phyloP scores from a whole-genome alignment of 2,888 invertebrate genomes.

The Ganaspis brasiliensis region DNA sequence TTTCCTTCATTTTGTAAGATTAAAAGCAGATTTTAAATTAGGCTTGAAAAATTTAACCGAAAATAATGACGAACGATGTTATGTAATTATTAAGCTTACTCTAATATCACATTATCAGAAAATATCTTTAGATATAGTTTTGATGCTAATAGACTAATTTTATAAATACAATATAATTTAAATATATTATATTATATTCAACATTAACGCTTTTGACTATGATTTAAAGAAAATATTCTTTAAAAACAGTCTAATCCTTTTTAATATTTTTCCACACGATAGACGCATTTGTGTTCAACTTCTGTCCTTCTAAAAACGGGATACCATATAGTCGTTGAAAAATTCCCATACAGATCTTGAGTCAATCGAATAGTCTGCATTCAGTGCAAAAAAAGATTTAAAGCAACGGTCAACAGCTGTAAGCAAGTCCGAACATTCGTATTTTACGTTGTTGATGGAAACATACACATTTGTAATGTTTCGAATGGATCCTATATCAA shows the following conservation, averaged over 20 bases:
- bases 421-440: not conserved
- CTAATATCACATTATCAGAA: not conserved
- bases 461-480: conserved; percentile 29
- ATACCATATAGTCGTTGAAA: conserved; percentile 40
- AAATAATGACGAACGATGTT: not conserved
- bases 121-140: not conserved
- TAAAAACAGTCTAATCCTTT: conserved; percentile 27
- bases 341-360: conserved; percentile 39
- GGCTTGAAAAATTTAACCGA: not conserved
- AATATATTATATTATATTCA: not conserved
- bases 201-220: not conserved
- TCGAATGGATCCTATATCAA: conserved; percentile 38
- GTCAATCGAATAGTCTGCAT: conserved; percentile 26
- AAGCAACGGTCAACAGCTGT: conserved; percentile 45
- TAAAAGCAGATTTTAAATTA: not conserved
- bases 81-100: not conserved
- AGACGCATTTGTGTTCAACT: conserved; percentile 13
- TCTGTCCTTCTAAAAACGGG: not conserved
- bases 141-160: no score
- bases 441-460: conserved; percentile 36
- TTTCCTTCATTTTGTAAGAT: not conserved
- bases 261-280: conserved; percentile 27
- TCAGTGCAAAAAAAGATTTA: conserved; percentile 43
- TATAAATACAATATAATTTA: not conserved
- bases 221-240: not conserved